Evolutionary conservation across 2,113 vertebrate genomes (phyloP), one percentile per base, ranked within the genome.

Genomic region (Elachura formosa): DNA sequence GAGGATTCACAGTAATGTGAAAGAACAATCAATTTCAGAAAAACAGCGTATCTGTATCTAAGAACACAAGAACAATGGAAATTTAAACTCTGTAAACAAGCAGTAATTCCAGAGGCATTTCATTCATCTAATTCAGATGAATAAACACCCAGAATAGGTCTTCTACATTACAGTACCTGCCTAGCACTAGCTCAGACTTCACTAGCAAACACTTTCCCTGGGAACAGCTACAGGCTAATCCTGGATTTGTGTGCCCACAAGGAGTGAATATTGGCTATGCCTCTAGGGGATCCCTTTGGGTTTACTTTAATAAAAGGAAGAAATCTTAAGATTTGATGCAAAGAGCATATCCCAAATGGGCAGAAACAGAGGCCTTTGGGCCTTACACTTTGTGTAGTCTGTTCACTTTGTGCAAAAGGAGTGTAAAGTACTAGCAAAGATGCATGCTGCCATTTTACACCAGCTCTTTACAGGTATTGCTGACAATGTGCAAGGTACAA

Each of bases 231-330:
- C 79, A 93, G 76, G 71, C 74, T 89, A 92, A 90, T 92, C 80
- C 85, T 79, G 62, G 63, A 66, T 91, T 89, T 95, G 74, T 85
- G 72, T 79, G 94, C 92, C 92, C 94, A 94, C 51, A 73, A 91
- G 81, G 90, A 93, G 33, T 45, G 84, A 96, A 85, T 79, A 92
- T 87, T 96, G 84, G 80, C 85, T 84, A 20, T 91, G 92, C 84
- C 93, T 96, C 90, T 91, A 89, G 91, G 93, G 91, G 73, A 96
- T 45, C 74, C 87, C 90, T 91, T 88, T 40, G 78, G 69, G 87
- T 84, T 95, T 93, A 94, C 84, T 95, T 97, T 89, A 91, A 87
- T 88, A 93, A 94, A 90, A 89, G 66, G 52, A 56, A 89, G 90
- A 90, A 89, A 78, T 92, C 81, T 94, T 91, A 88, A 95, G 89